Evolutionary conservation across 2,888 invertebrate species (phyloP).

Genomic region (Incurvaria masculella): DNA sequence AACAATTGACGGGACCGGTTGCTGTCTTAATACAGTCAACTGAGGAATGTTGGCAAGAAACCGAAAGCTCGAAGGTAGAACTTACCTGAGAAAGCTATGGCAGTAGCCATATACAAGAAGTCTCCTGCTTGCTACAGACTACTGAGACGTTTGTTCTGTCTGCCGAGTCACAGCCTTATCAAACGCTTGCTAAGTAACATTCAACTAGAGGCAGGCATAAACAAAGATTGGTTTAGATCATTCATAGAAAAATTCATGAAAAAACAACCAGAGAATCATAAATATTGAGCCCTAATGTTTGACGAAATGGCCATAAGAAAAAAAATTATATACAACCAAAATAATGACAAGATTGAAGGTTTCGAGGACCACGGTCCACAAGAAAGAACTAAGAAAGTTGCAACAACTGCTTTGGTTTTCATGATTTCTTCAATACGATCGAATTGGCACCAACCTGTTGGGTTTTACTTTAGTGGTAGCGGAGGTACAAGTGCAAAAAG

Average conservation of each 20-base stretch:
- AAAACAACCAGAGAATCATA: conserved; percentile 7
- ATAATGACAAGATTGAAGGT: conserved; percentile 1
- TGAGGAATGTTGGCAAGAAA: conserved; percentile 10
- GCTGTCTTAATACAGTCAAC: conserved; percentile 8
- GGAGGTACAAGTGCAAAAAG: not conserved
- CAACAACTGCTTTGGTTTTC: conserved; percentile 12
- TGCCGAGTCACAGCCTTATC: conserved; percentile 15
- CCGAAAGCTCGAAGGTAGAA: conserved; percentile 9
- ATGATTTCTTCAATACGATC: conserved; percentile 16
- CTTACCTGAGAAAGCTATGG: conserved; percentile 9
- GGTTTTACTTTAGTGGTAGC: conserved; percentile 10
- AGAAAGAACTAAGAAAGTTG: conserved; percentile 9
- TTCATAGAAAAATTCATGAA: conserved; percentile 13
- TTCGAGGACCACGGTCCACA: conserved; percentile 1
- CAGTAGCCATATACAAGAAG: conserved; percentile 16
- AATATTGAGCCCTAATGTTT: conserved; percentile 8
- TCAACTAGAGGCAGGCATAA: conserved; percentile 14
- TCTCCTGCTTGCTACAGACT: conserved; percentile 18
- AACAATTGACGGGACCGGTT: conserved; percentile 1
- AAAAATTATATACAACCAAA: not conserved
- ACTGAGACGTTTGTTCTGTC: conserved; percentile 17
- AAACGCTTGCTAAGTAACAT: conserved; percentile 16
- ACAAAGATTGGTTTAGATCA: conserved; percentile 10
- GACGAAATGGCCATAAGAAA: conserved; percentile 16
- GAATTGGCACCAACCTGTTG: conserved; percentile 16